phyloP scores from a whole-genome alignment of 1,140 invertebrate species.

The Pemphigus obesinymphae region DNA sequence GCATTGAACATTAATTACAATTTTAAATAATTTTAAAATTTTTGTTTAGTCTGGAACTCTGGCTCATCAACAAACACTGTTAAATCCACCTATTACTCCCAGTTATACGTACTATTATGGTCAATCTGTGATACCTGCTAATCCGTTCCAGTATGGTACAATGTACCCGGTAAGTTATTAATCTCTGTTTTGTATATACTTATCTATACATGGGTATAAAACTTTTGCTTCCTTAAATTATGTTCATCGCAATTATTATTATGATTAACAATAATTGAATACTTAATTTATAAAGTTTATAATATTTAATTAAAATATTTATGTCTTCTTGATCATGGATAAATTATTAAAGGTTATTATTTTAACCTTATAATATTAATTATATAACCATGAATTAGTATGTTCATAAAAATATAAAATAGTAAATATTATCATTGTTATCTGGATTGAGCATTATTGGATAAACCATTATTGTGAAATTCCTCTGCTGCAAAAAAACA shows the following conservation, averaged over 20 bases:
- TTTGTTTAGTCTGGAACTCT: constrained; percentile 56
- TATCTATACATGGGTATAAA: not conserved
- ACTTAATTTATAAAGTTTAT: no score
- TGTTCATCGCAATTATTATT: not conserved
- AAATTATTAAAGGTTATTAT: no score
- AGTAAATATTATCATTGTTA: no score
- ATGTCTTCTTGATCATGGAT: no score
- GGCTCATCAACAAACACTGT: constrained; percentile 59
- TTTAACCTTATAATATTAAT: no score
- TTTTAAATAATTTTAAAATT: not conserved
- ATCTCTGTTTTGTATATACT: not conserved
- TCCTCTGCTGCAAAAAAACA: no score
- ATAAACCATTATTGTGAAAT: no score
- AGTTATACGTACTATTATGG: constrained; percentile 60
- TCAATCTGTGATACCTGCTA: constrained; percentile 62
- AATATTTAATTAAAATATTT: no score
- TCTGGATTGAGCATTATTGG: no score
- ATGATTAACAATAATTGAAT: not conserved
- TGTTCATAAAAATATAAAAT: no score
- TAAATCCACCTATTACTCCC: constrained; percentile 57
- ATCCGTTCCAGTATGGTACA: constrained; percentile 66
- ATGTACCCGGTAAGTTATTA: constrained; percentile 60
- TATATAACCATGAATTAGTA: no score
- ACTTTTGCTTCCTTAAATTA: not conserved
- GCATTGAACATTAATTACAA: not conserved